Percentiles rank a stretch among this genome's conserved stretches.
phyloP scores from a whole-genome alignment of 2,888 invertebrate species.

The Cosmopolites sordidus region DNA sequence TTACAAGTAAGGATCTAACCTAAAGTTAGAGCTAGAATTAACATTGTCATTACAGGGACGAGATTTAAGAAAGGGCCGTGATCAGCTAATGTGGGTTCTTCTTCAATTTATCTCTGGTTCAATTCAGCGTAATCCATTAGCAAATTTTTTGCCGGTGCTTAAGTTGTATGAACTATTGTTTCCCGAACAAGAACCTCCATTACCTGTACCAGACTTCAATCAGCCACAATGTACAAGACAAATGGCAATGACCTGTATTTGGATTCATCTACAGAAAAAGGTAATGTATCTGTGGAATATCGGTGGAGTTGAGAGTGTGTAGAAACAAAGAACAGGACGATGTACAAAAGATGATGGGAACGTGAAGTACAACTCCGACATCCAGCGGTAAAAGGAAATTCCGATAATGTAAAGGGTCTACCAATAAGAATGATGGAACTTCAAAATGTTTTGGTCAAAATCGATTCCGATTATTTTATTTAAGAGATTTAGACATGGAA shows the following conservation, averaged over 20 bases:
- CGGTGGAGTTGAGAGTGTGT: too few relatives aligned
- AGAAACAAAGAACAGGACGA: too few relatives aligned
- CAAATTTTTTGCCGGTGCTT: conserved; percentile 84
- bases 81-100: conserved; percentile 98
- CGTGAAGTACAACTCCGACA: too few relatives aligned
- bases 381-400: too few relatives aligned
- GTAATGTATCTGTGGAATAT: too few relatives aligned
- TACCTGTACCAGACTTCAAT: conserved; percentile 84
- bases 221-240: conserved; percentile 82
- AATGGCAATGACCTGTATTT: conserved; percentile 94
- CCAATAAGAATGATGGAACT: too few relatives aligned
- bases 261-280: conserved; percentile 93
- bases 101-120: conserved; percentile 96
- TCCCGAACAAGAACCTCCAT: conserved; percentile 84
- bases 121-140: conserved; percentile 87
- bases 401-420: too few relatives aligned
- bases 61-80: conserved; percentile 84
- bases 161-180: conserved; percentile 89
- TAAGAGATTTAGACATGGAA: too few relatives aligned
- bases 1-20: conserved; percentile 14
- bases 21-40: too few relatives aligned
- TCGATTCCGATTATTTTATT: too few relatives aligned
- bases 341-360: too few relatives aligned
- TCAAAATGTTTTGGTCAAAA: too few relatives aligned
- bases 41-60: conserved; percentile 38